A percentile compares a stretch with the other conserved stretches of the same genome.
Conservation (phyloP, 2,113 vertebrate genomes). For the Brachionichthys hirsutus region DNA sequence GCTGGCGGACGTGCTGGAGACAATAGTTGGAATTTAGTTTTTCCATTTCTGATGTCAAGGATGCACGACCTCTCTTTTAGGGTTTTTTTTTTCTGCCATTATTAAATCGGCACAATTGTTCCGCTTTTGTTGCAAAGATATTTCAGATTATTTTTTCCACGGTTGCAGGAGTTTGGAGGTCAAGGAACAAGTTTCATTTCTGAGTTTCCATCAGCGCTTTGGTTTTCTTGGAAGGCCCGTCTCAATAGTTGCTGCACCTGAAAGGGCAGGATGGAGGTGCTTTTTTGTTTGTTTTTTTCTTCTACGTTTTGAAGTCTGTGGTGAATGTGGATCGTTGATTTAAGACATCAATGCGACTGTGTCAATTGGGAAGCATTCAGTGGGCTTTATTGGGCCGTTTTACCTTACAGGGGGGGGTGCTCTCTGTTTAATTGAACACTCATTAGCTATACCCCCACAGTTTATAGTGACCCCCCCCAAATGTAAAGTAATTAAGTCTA, state of each 20-base stretch:
- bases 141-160: no score
- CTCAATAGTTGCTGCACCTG: no score
- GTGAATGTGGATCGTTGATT: constrained; percentile 29
- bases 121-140: background rate
- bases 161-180: background rate
- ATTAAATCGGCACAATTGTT: background rate
- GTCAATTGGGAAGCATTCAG: constrained; percentile 47
- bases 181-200: no score
- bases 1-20: no score
- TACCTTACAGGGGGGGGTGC: constrained; percentile 61
- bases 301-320: constrained; percentile 9
- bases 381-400: constrained; percentile 48
- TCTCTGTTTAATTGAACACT: constrained; percentile 72
- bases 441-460: constrained; percentile 67
- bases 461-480: constrained; percentile 69
- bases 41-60: no score
- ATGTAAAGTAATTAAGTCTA: constrained; percentile 65
- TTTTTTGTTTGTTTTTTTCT: constrained; percentile 8
- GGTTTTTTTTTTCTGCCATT: background rate
- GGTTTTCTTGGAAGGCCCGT: no score
- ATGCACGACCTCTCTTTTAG: no score
- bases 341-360: constrained; percentile 33
- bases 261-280: background rate
- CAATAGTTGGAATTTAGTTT: no score
- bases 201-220: no score